Conservation (phyloP, 2,888 invertebrate genomes). For the Diaphora mendica region DNA sequence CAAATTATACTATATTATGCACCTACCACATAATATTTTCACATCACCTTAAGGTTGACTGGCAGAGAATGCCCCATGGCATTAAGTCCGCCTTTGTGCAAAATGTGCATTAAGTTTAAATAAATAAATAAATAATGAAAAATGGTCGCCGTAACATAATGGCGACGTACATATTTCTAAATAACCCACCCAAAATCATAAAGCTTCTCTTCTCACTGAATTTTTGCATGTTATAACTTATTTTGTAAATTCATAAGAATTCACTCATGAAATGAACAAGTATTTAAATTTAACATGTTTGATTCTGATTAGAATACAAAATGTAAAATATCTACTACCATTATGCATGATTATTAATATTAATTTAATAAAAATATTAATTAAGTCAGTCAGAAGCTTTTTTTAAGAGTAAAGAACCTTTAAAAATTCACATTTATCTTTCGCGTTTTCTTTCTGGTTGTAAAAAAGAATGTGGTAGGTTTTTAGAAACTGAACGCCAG, state of each 20-base stretch:
- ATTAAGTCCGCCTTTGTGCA: no score
- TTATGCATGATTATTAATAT: not conserved
- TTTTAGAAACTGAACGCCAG: not conserved
- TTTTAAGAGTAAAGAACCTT: not conserved
- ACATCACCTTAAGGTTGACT: no score
- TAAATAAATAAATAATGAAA: no score
- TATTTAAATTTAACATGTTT: conserved; percentile 5
- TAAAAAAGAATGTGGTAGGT: not conserved
- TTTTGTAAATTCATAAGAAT: conserved; percentile 28
- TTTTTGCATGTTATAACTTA: conserved; percentile 20
- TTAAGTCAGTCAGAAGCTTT: not conserved
- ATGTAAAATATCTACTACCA: not conserved
- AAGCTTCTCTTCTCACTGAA: not conserved
- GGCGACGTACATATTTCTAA: no score
- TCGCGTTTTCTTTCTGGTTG: not conserved
- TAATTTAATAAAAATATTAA: no score
- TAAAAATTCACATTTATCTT: not conserved
- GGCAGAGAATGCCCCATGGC: no score
- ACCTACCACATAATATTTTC: no score
- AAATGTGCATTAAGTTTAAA: no score
- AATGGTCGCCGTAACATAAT: no score
- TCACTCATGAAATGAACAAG: conserved; percentile 20
- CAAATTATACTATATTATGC: no score
- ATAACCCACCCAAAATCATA: no score
- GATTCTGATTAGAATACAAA: not conserved